phyloP scores from a whole-genome alignment of 2,888 invertebrate species.

The Sarcophaga caerulescens region DNA sequence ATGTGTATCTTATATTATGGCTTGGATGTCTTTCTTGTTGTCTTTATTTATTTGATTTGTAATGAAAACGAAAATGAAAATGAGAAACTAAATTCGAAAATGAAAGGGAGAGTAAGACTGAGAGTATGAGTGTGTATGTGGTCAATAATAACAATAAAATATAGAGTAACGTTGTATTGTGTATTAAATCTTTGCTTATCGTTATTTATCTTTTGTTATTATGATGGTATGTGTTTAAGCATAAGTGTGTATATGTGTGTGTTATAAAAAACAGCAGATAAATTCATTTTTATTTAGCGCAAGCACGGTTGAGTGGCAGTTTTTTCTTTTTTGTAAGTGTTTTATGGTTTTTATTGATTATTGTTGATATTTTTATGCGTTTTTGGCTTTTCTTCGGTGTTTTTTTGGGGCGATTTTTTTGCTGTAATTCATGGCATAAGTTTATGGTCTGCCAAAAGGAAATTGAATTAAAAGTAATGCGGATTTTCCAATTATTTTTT shows the following conservation, averaged over 20 bases:
- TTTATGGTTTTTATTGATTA: slow-evolving; percentile 64
- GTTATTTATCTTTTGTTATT: not conserved
- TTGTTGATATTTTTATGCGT: not conserved
- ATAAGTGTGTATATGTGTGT: not conserved
- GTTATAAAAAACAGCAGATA: not conserved
- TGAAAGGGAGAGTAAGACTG: not conserved
- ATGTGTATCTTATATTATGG: not conserved
- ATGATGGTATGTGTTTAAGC: not conserved
- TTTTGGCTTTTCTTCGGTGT: slow-evolving; percentile 1
- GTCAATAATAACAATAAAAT: not conserved
- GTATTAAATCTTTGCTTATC: not conserved
- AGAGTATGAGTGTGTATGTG: not conserved
- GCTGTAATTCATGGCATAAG: not conserved
- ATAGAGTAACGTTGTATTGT: no score
- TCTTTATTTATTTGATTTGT: not conserved
- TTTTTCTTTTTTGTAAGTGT: slow-evolving; percentile 46
- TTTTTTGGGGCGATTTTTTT: not conserved
- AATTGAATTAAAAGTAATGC: slow-evolving; percentile 50
- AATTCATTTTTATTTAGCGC: not conserved
- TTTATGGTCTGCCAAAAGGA: slow-evolving; percentile 33
- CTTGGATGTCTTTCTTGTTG: not conserved
- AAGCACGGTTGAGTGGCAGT: slow-evolving; percentile 20
- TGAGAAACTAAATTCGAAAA: not conserved
- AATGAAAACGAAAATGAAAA: not conserved
- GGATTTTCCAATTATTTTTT: not conserved